Percentiles rank a stretch among this genome's conserved stretches.
Evolutionary conservation across 2,113 vertebrate species (phyloP).

Genomic region (Beaufortia kweichowensis): DNA sequence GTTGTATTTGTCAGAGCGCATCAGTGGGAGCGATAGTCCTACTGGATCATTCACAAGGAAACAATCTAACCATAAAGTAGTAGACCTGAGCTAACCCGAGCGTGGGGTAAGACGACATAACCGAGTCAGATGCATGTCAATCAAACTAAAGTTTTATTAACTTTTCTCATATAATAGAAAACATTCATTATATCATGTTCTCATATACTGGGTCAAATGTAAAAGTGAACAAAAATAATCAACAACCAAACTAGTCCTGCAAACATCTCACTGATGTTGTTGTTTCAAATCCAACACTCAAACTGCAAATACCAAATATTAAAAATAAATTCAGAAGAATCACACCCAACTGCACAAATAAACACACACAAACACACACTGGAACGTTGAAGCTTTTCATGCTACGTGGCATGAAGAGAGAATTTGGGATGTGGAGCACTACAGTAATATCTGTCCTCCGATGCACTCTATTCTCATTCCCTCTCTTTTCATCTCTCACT

Average conservation of each 20-base stretch:
- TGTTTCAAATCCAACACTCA: not conserved
- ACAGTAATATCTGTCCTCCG: slow-evolving; percentile 66
- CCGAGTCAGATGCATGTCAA: not conserved
- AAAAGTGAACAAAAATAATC: too few relatives aligned
- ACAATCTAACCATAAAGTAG: slow-evolving; percentile 55
- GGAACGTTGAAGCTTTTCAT: slow-evolving; percentile 75
- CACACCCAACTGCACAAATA: slow-evolving; percentile 49
- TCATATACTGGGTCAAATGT: not conserved
- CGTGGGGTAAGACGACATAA: slow-evolving; percentile 40
- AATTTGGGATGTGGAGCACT: slow-evolving; percentile 71
- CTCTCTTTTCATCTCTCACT: slow-evolving; percentile 37
- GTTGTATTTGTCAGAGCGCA: slow-evolving; percentile 54
- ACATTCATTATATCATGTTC: too few relatives aligned
- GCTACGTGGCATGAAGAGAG: slow-evolving; percentile 66
- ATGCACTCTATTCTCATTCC: slow-evolving; percentile 56
- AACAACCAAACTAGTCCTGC: too few relatives aligned
- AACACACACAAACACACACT: slow-evolving; percentile 56
- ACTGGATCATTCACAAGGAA: slow-evolving; percentile 57
- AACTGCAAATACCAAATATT: too few relatives aligned
- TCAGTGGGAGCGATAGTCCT: slow-evolving; percentile 52
- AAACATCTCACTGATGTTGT: too few relatives aligned
- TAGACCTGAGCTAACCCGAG: slow-evolving; percentile 30
- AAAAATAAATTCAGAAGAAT: not conserved
- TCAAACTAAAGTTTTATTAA: too few relatives aligned
- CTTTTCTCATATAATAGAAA: not conserved